Evolutionary conservation across 2,797 vertebrate genomes (phyloP), one percentile per base, ranked within the genome.

Genomic region (Hipposideros larvatus): DNA sequence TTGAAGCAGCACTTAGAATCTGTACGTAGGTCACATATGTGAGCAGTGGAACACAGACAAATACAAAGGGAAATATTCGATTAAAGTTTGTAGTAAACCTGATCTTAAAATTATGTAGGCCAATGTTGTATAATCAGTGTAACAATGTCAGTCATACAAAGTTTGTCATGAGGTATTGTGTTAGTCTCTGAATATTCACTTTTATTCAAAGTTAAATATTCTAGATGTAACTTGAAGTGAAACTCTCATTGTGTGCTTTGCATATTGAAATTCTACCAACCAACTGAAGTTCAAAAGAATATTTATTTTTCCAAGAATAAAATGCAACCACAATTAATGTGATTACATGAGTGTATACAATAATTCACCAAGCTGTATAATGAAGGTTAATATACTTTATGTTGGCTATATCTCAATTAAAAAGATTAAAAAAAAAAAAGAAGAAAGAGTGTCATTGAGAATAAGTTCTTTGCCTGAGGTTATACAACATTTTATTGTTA

Each of bases 251-350:
- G 41, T 59, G 22, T 21, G 37, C 28, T 53, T 71, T 34, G 75
- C 11, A 24, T 87, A 59, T 48, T 84, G 31, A 95, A 92, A 92
- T 90, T 85, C 66, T 71, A 75, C 7, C 11, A 55, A 26, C 21
- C 55, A 75, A 37, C 13, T 92, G 14, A 95, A 68, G 18, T 88
- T 74, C 28, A 79, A 91, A 66, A 86, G 26, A 8, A 26, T 65
- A 65, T 78, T 82, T 84, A 65, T 94, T 95, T 94, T 94, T 93
- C 48, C 34, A 80, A 92, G 48, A 79, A 79, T 51, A 92, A 96
- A 96, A 75, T 55, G 1, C 4, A 90, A 53, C 5, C 53, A 34
- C 71, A 95, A 79, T 79, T 68, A 83, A 57, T 90, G 18, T 41
- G 53, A 57, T 48, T 79, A 53, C 4, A 15, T 57, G 66, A 3